Evolutionary conservation across 2,888 invertebrate species (phyloP).

Genomic region (Thereva nobilitata): DNA sequence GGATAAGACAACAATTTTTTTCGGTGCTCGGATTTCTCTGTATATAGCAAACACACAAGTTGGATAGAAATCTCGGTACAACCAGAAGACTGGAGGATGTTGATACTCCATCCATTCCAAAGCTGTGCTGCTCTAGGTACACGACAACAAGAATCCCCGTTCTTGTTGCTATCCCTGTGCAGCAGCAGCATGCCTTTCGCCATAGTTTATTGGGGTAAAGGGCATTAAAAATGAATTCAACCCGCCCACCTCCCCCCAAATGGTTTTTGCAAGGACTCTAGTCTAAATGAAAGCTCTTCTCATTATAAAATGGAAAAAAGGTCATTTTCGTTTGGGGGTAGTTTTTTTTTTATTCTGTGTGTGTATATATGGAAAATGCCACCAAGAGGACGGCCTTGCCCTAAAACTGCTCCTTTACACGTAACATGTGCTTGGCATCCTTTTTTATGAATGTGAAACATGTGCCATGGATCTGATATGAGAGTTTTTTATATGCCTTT

Average conservation of each 20-base stretch:
- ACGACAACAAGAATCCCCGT: constrained; percentile 1
- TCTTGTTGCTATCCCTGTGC: constrained; percentile 3
- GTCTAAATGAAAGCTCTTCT: constrained; percentile 19
- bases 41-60: too few relatives aligned
- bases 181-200: not conserved
- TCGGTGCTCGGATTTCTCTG: too few relatives aligned
- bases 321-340: constrained; percentile 12
- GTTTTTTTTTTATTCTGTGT: not conserved
- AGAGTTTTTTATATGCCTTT: constrained; percentile 16
- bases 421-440: constrained; percentile 18
- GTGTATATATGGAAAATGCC: not conserved
- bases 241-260: not conserved
- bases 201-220: constrained; percentile 18
- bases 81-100: too few relatives aligned
- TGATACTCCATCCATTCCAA: too few relatives aligned
- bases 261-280: not conserved
- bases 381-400: constrained; percentile 24
- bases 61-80: too few relatives aligned
- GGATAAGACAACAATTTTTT: too few relatives aligned
- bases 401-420: constrained; percentile 12
- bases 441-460: constrained; percentile 15
- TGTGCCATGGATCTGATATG: constrained; percentile 16
- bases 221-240: constrained; percentile 30
- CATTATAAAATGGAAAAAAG: constrained; percentile 32
- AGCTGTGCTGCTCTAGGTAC: not conserved